A percentile compares a stretch with the other conserved stretches of the same genome.
These are phyloP conservation scores for Ctena decussata DNA, from an alignment of 2,888 invertebrate species.

Conservation along the genomic window DNA sequence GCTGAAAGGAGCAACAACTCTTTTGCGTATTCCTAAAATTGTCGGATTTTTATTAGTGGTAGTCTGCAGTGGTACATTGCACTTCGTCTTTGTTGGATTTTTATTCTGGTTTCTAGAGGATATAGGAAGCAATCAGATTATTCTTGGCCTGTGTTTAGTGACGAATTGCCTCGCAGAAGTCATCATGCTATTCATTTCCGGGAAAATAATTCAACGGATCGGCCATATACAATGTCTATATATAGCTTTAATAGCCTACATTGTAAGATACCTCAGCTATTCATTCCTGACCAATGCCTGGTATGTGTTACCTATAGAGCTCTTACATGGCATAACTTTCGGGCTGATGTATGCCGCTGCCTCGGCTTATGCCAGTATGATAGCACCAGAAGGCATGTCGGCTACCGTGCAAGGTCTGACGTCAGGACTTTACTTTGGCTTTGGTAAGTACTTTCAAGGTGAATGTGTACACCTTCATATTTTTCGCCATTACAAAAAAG, in stretches of 20 bases:
- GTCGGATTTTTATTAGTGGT: slow-evolving; percentile 93
- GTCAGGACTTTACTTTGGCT: slow-evolving; percentile 96
- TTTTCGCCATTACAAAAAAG: too few relatives aligned
- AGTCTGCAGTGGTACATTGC: slow-evolving; percentile 94
- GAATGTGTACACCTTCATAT: too few relatives aligned
- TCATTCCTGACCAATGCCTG: slow-evolving; percentile 93
- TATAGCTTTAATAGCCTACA: slow-evolving; percentile 93
- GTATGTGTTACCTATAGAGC: slow-evolving; percentile 94
- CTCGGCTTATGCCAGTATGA: slow-evolving; percentile 94
- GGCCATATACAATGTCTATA: slow-evolving; percentile 93
- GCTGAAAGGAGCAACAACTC: slow-evolving; percentile 91
- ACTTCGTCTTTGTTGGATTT: slow-evolving; percentile 96
- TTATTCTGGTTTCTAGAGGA: slow-evolving; percentile 92
- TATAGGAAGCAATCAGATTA: slow-evolving; percentile 72
- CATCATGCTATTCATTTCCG: slow-evolving; percentile 91
- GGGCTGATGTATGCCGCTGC: slow-evolving; percentile 97
- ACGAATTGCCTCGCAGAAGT: slow-evolving; percentile 79
- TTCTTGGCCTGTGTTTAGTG: slow-evolving; percentile 81
- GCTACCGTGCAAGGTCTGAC: slow-evolving; percentile 95
- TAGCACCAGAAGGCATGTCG: slow-evolving; percentile 94
- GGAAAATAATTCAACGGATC: slow-evolving; percentile 93
- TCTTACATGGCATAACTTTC: slow-evolving; percentile 95
- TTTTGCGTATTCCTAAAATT: slow-evolving; percentile 93
- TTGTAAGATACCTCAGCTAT: slow-evolving; percentile 93
- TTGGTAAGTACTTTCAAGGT: slow-evolving; percentile 90